phyloP scores from a whole-genome alignment of 2,888 invertebrate genomes.

The Cordilura impudica region DNA sequence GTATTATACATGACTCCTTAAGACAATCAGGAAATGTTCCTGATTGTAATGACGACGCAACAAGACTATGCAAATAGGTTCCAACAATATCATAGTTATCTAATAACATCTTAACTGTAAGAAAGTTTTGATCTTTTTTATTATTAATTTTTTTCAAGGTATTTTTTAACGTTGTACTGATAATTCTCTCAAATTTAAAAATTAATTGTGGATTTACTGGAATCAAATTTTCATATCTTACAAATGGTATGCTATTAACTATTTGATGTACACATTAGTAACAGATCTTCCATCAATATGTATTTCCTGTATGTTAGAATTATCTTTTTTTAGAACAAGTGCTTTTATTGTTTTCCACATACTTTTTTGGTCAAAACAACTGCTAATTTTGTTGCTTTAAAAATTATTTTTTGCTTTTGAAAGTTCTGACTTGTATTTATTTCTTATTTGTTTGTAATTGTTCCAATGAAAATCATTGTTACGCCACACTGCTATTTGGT shows the following conservation, averaged over 20 bases:
- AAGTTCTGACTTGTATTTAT: not conserved
- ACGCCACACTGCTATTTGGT: too few relatives aligned
- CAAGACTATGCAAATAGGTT: not conserved
- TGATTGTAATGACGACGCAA: not conserved
- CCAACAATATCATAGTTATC: not conserved
- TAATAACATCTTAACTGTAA: not conserved
- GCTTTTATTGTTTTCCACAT: not conserved
- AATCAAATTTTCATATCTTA: not conserved
- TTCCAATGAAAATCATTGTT: not conserved
- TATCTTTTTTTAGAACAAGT: not conserved
- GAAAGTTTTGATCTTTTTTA: constrained; percentile 17
- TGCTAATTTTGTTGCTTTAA: not conserved
- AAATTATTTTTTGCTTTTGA: not conserved
- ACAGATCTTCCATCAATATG: not conserved
- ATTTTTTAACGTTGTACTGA: not conserved
- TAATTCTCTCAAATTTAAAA: constrained; percentile 1
- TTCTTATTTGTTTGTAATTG: not conserved
- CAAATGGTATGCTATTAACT: not conserved
- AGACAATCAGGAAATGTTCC: not conserved
- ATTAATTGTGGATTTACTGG: not conserved
- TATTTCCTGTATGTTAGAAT: not conserved
- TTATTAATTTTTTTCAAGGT: not conserved
- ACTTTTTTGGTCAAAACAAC: not conserved
- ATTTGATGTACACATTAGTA: not conserved
- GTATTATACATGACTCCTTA: not conserved